Evolutionary conservation across 2,888 invertebrate genomes (phyloP), one percentile per base, ranked within the genome.

Genomic region (Laspeyria flexula): DNA sequence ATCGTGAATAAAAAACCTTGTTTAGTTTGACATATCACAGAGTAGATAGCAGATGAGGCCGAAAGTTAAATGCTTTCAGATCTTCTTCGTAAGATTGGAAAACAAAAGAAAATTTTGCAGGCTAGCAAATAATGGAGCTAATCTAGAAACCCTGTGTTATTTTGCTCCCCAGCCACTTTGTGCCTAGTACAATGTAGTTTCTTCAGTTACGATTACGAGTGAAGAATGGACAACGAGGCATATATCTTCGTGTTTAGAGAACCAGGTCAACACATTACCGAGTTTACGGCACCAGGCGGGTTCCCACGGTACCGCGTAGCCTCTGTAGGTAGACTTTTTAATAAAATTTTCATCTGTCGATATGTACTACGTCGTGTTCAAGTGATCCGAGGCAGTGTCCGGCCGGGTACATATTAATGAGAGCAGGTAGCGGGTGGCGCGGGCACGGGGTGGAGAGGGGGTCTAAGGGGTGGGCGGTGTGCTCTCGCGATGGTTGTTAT

Each of bases 321-420:
- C 25, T 13, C 16, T 18, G 29, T 43, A 29, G 40, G 34, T 29
- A 34, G 11, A 37, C 10, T 44, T 63, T 59, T 68, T 73, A 69
- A 79, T 77, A 73, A 75, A 77, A 75, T 65, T 73, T 79, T 76
- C 75, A 79, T 68, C 65, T 71, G 68, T 68, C 78, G 73, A 76
- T 77, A 76, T 70, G 61, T 65, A n/a, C n/a, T n/a, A 59, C 65
- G 55, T 56, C 55, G 73, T 73, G 75, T 72, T 68, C 65, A 72
- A 77, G 80, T 78, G 78, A 80, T 83, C 77, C 75, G 81, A 83
- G 83, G 81, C 81, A 84, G 73, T 86, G 88, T 88, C 88, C 87
- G 78, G 85, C 76, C 75, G 80, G 81, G 88, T 88, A 89, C 88
- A 88, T 89, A 89, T 89, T 90, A 89, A 90, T 89, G 89, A 89